phyloP scores from a whole-genome alignment of 2,797 vertebrate genomes.

The Phoebastria nigripes region DNA sequence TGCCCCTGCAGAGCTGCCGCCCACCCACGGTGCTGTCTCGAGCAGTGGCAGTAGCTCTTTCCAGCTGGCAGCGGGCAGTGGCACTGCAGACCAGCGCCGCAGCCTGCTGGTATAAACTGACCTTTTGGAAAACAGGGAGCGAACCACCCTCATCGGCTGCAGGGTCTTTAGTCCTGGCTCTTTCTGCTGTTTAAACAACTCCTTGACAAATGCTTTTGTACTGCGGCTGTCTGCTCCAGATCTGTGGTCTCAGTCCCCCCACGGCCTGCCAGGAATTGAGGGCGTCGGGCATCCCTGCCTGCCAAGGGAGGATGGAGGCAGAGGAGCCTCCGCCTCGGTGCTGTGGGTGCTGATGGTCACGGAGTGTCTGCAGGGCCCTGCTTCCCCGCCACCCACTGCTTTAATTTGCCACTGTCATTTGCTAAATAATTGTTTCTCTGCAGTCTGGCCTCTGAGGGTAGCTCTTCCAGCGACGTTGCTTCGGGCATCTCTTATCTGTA shows the following conservation, averaged over 20 bases:
- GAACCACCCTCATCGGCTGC: background rate
- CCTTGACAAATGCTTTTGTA: background rate
- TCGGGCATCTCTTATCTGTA: background rate
- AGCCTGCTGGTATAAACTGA: background rate
- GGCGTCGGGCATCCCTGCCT: background rate
- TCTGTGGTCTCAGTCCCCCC: background rate
- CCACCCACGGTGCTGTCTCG: fast-evolving
- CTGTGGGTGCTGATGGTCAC: background rate
- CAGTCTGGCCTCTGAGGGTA: background rate
- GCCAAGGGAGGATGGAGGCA: background rate
- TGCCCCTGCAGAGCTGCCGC: background rate
- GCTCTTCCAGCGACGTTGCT: background rate
- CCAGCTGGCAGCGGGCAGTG: background rate
- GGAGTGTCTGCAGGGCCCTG: background rate
- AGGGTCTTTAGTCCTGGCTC: background rate
- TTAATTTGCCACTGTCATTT: background rate
- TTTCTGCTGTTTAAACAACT: background rate
- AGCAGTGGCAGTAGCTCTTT: background rate
- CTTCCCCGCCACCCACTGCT: background rate
- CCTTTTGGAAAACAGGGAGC: background rate
- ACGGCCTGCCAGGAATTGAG: background rate
- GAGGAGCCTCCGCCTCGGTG: background rate
- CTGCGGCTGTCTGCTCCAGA: background rate
- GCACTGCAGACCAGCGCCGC: background rate
- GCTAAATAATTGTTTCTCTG: background rate